A percentile compares a stretch with the other conserved stretches of the same genome.
These are phyloP conservation scores for Noctua comes DNA, from an alignment of 2,888 invertebrate genomes.

Conservation along the genomic window DNA sequence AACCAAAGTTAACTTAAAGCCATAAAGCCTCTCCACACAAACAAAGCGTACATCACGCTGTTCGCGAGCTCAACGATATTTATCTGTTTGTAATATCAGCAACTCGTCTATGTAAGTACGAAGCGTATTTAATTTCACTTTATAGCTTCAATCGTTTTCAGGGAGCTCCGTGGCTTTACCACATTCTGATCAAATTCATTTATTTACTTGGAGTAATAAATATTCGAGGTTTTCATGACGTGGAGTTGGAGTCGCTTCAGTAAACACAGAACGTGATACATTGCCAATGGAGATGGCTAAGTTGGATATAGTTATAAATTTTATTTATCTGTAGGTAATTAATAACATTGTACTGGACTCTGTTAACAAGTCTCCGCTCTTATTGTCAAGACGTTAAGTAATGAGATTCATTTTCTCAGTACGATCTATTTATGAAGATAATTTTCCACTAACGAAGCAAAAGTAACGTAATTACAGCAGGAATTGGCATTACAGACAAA, in stretches of 20 bases:
- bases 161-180: constrained; percentile 1
- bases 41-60: constrained; percentile 37
- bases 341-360: not conserved
- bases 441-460: constrained; percentile 14
- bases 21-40: constrained; percentile 4
- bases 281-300: not conserved
- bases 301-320: not conserved
- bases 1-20: not conserved
- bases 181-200: constrained; percentile 21
- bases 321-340: not conserved
- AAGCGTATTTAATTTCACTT: constrained; percentile 73
- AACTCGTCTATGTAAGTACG: constrained; percentile 53
- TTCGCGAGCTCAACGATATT: constrained; percentile 35
- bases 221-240: not conserved
- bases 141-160: constrained; percentile 67
- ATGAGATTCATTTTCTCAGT: not conserved
- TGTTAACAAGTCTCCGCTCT: no score
- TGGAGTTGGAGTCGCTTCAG: not conserved
- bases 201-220: constrained; percentile 23
- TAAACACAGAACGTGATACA: not conserved
- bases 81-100: constrained; percentile 51
- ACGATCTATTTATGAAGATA: not conserved
- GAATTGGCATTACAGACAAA: constrained; percentile 5
- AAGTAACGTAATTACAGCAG: not conserved
- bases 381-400: not conserved